Evolutionary conservation across 2,113 vertebrate genomes (phyloP).

Genomic region (Tricholaema leucomelas): DNA sequence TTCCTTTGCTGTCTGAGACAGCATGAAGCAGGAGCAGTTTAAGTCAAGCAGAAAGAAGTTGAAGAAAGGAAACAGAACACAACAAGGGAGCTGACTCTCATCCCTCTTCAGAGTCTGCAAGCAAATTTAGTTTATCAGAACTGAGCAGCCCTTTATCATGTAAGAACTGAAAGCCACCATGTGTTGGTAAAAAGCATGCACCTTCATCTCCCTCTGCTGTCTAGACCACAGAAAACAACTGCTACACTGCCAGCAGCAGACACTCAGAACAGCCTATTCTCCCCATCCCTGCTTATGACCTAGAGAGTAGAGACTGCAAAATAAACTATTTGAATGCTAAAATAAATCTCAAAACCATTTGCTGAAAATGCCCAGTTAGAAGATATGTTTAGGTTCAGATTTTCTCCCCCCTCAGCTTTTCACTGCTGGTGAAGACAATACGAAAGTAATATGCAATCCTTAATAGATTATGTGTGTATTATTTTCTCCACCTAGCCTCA

Average conservation of each 20-base stretch:
- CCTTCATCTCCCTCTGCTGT: constrained; percentile 61
- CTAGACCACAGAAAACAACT: neutral
- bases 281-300: neutral
- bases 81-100: neutral
- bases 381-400: neutral
- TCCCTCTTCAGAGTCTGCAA: neutral
- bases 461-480: neutral
- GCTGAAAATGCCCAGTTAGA: neutral
- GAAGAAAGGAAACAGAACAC: neutral
- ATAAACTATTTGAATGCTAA: neutral
- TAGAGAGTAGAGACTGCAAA: neutral
- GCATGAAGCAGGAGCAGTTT: neutral
- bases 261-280: neutral
- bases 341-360: neutral
- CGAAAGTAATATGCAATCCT: neutral
- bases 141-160: neutral
- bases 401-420: neutral
- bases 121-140: neutral
- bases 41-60: neutral
- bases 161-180: neutral
- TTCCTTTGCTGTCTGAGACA: neutral
- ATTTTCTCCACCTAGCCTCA: neutral
- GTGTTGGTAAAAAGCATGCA: neutral
- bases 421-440: neutral
- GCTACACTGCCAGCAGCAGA: neutral